Evolutionary conservation across 2,888 invertebrate genomes (phyloP).

Genomic region (Venusia cambrica): DNA sequence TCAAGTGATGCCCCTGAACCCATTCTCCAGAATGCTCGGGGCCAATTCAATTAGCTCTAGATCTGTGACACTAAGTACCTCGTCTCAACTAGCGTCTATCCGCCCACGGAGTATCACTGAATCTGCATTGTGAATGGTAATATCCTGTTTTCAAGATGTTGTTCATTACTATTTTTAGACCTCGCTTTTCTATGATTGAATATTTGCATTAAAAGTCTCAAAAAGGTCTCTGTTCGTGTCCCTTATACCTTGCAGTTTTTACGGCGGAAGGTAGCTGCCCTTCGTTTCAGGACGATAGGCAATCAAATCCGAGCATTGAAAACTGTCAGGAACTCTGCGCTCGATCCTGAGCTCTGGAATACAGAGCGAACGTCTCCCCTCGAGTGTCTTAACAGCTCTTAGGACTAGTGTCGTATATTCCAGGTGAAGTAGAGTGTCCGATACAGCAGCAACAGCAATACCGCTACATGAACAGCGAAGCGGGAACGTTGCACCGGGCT

Average conservation of each 20-base stretch:
- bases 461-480: conserved; percentile 79
- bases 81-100: conserved; percentile 8
- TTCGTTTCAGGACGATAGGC: no score
- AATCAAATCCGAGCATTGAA: no score
- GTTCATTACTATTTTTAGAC: conserved; percentile 24
- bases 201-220: no score
- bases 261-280: no score
- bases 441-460: conserved; percentile 79
- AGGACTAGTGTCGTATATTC: conserved; percentile 27
- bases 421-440: conserved; percentile 78
- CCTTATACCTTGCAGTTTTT: no score
- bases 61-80: not conserved
- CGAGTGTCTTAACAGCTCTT: no score
- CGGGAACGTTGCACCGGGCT: conserved; percentile 71
- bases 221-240: no score
- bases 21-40: conserved; percentile 17
- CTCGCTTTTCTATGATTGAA: conserved; percentile 4
- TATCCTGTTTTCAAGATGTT: conserved; percentile 23
- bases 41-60: conserved; percentile 11
- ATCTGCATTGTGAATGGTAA: conserved; percentile 25
- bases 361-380: no score
- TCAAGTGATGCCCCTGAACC: conserved; percentile 17
- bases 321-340: no score
- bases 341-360: no score
- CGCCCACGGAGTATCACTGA: conserved; percentile 21